Evolutionary conservation across 2,797 vertebrate species (phyloP).

Genomic region (Gephyroberyx darwinii): DNA sequence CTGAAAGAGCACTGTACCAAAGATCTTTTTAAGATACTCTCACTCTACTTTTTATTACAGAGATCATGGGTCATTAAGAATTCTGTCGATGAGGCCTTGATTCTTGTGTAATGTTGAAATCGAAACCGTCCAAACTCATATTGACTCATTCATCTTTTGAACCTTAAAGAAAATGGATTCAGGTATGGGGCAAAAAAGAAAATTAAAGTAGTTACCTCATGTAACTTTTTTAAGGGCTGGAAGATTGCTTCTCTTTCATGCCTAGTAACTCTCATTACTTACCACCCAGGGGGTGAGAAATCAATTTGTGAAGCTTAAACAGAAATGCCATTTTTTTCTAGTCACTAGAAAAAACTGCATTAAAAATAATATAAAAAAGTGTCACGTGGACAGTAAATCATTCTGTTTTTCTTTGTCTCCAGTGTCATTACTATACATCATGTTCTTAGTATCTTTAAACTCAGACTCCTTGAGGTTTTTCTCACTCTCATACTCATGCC

Average conservation of each 20-base stretch:
- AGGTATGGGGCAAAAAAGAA: slow-evolving; percentile 59
- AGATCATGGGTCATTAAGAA: slow-evolving; percentile 79
- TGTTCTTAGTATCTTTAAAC: slow-evolving; percentile 22
- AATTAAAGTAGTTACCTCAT: slow-evolving; percentile 68
- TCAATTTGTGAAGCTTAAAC: slow-evolving; percentile 79
- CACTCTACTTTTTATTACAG: slow-evolving; percentile 68
- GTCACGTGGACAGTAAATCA: slow-evolving; percentile 67
- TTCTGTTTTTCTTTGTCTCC: slow-evolving; percentile 48
- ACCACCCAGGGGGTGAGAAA: slow-evolving; percentile 78
- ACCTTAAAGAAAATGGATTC: slow-evolving; percentile 70
- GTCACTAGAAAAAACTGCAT: slow-evolving; percentile 48
- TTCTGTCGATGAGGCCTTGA: slow-evolving; percentile 78
- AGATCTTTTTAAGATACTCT: neutral
- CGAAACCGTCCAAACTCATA: slow-evolving; percentile 62
- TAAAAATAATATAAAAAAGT: slow-evolving; percentile 52
- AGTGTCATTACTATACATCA: slow-evolving; percentile 20
- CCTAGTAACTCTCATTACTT: slow-evolving; percentile 80
- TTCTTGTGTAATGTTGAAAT: slow-evolving; percentile 57
- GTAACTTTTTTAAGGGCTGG: slow-evolving; percentile 74
- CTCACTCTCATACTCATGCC: neutral
- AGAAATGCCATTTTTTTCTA: slow-evolving; percentile 71
- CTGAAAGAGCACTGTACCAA: neutral
- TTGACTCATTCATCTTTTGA: slow-evolving; percentile 69
- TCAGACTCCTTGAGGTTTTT: slow-evolving; percentile 9
- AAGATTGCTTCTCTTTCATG: slow-evolving; percentile 82